Conservation (phyloP, 2,113 vertebrate species). For the Mirounga angustirostris region DNA sequence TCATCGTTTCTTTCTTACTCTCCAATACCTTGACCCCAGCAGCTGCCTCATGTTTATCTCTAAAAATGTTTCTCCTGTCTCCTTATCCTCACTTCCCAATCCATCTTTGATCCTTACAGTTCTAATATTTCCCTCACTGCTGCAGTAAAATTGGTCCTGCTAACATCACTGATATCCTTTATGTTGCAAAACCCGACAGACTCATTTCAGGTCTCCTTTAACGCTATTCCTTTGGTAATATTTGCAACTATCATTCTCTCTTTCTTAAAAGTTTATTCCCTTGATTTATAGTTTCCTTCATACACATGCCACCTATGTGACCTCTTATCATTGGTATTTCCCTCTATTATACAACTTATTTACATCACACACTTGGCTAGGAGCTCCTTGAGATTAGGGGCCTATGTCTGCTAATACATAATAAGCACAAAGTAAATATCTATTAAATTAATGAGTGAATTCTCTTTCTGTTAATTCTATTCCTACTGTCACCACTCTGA, state of each 20-base stretch:
- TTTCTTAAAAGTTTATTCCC: not conserved
- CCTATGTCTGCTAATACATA: not conserved
- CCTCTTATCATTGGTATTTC: not conserved
- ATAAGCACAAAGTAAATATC: not conserved
- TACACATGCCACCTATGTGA: not conserved
- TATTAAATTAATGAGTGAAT: not conserved
- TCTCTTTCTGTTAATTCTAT: not conserved
- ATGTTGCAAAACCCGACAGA: not conserved
- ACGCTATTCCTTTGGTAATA: not conserved
- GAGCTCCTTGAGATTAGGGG: not conserved
- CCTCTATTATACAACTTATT: not conserved
- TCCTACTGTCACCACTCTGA: not conserved
- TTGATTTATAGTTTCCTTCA: slow-evolving; percentile 18
- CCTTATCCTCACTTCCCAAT: not conserved
- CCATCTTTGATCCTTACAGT: not conserved
- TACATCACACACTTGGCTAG: not conserved
- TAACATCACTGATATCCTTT: not conserved
- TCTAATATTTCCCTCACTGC: not conserved
- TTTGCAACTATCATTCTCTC: not conserved
- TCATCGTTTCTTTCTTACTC: not conserved
- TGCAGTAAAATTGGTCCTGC: not conserved
- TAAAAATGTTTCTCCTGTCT: not conserved
- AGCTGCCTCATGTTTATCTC: not conserved
- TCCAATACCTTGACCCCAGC: not conserved
- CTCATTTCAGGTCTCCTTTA: not conserved